Conservation (phyloP, 2,113 vertebrate species). For the Lepus europaeus region DNA sequence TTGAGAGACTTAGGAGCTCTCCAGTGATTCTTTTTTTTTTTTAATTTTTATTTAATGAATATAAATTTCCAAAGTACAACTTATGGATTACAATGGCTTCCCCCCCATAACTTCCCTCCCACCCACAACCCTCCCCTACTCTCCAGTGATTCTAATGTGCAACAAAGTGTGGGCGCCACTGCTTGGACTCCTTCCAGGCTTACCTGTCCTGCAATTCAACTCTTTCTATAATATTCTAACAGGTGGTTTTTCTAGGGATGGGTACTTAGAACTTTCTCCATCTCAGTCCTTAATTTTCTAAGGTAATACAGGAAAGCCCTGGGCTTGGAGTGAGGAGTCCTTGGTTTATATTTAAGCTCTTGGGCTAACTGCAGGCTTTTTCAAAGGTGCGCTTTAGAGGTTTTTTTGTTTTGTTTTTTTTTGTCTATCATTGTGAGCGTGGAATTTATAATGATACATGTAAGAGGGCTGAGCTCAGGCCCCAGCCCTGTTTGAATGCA, state of each 20-base stretch:
- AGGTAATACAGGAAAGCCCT: neutral
- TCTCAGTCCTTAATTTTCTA: constrained; percentile 26
- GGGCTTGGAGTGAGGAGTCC: neutral
- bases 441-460: neutral
- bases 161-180: neutral
- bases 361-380: neutral
- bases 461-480: neutral
- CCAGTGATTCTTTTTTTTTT: neutral
- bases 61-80: too few species aligned
- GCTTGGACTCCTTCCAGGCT: neutral
- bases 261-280: neutral
- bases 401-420: neutral
- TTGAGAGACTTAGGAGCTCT: neutral
- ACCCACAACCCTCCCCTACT: too few species aligned
- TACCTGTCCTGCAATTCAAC: neutral
- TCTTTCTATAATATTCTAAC: neutral
- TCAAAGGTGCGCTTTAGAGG: neutral
- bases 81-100: too few species aligned
- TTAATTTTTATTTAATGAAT: too few species aligned
- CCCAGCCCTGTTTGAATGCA: neutral
- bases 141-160: neutral
- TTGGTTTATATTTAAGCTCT: neutral
- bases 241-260: neutral
- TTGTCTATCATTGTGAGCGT: neutral
- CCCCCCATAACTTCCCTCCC: too few species aligned